Conservation (phyloP, 2,113 vertebrate species). For the Tachysurus fulvidraco region DNA sequence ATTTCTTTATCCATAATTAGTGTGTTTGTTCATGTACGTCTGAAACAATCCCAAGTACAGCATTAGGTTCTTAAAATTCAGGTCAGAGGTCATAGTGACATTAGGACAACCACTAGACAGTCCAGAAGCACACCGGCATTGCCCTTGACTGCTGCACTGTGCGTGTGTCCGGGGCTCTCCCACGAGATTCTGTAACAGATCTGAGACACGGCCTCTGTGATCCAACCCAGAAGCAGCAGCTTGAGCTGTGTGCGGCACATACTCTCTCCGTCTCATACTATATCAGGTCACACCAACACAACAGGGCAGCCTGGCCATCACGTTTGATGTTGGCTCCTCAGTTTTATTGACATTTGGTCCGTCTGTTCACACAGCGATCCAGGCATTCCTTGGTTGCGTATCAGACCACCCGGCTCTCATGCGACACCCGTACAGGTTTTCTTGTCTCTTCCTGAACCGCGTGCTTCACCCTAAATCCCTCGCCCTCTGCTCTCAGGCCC, state of each 20-base stretch:
- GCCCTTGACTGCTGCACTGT: constrained; percentile 39
- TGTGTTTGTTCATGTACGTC: neutral
- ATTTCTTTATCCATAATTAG: constrained; percentile 2
- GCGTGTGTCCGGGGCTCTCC: constrained; percentile 23
- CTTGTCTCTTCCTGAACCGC: constrained; percentile 52
- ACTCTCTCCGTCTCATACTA: constrained; percentile 31
- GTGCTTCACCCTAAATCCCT: constrained; percentile 63
- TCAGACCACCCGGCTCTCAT: constrained; percentile 68
- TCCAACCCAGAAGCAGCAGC: constrained; percentile 34
- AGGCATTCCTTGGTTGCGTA: constrained; percentile 40
- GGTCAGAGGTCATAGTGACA: constrained; percentile 12
- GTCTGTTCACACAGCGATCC: constrained; percentile 53
- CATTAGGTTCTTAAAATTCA: neutral
- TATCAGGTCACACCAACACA: constrained; percentile 49
- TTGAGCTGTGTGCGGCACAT: constrained; percentile 48
- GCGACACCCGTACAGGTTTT: constrained; percentile 64
- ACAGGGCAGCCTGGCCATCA: constrained; percentile 41
- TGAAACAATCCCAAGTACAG: neutral
- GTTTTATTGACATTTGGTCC: constrained; percentile 66
- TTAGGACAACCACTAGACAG: neutral
- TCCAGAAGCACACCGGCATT: neutral
- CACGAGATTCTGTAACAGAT: constrained; percentile 50
- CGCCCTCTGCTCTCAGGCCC: constrained; percentile 60
- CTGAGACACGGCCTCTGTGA: constrained; percentile 42
- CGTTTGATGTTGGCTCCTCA: constrained; percentile 67